Percentiles rank a stretch among this genome's conserved stretches.
These are phyloP conservation scores for Maccullochella peelii DNA, from an alignment of 2,113 vertebrate genomes.

Conservation along the genomic window DNA sequence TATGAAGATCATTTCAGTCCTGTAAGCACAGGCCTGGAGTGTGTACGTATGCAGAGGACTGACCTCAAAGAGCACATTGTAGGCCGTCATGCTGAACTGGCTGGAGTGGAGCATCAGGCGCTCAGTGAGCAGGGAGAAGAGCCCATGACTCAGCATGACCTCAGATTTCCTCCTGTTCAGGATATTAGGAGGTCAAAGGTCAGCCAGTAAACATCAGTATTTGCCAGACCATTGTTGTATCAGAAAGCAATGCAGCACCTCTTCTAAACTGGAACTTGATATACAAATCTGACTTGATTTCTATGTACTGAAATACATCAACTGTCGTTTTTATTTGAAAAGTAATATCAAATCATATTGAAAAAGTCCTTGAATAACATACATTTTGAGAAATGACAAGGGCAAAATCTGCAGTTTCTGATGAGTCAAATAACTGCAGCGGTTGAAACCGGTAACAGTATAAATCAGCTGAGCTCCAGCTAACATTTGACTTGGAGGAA, in stretches of 20 bases:
- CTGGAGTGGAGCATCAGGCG: slow-evolving; percentile 93
- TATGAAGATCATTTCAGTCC: neutral
- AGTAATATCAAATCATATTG: neutral
- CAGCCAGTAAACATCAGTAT: slow-evolving; percentile 19
- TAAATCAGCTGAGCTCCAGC: slow-evolving; percentile 46
- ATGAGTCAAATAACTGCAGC: slow-evolving; percentile 9
- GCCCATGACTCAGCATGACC: slow-evolving; percentile 95
- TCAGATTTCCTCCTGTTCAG: slow-evolving; percentile 93
- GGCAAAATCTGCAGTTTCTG: slow-evolving; percentile 27
- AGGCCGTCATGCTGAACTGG: slow-evolving; percentile 94
- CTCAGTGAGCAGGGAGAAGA: slow-evolving; percentile 95
- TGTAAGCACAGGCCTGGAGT: neutral
- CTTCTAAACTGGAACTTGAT: neutral
- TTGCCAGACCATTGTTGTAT: neutral
- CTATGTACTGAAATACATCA: neutral
- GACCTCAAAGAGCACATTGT: slow-evolving; percentile 99
- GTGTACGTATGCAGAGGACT: slow-evolving; percentile 4
- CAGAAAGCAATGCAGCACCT: neutral
- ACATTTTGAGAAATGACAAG: neutral
- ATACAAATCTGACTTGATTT: neutral
- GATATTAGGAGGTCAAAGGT: slow-evolving; percentile 47
- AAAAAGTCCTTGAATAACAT: neutral
- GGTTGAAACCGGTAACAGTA: neutral
- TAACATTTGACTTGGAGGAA: slow-evolving; percentile 50
- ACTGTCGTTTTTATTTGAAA: neutral